Base-by-base conservation (phyloP, 2,888 invertebrate genomes). In the Rhagium mordax region DNA sequence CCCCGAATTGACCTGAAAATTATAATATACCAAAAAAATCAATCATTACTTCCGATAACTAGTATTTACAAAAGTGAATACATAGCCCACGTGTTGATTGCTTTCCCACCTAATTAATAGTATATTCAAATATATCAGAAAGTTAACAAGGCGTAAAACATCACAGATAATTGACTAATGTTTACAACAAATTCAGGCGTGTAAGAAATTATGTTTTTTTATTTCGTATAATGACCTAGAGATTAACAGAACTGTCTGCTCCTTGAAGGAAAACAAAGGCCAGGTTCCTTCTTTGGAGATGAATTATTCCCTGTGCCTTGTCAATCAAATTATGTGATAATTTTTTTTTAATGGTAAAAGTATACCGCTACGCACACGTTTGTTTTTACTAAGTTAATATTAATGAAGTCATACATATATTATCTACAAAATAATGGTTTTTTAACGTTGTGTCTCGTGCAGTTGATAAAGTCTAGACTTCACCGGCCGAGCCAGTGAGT, bases 121-220 rank as follows among this genome's bases (percentile, higher is more conserved):
- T 60, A 47, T 33, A 60, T 61, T 47, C 61, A 61, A 47, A 61
- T 61, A 18, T 47, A 27, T 48, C 8, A n/a, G 21, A 41, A 41
- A 47, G 33, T 61, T 15, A 15, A 18, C 61, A 61, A 47, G 47
- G 47, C 47, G 47, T 21, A 41, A 47, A 61, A 18, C 48, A 33
- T 33, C 33, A 29, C 29, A 18, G 59, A 15, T 59, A 59, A 33
- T 59, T 59, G 33, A n/a, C 20, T 33, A 18, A 20, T 33, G 33
- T 59, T 59, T 59, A 59, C 24, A 41, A 33, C 18, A 13, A 29
- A 59, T 16, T 8, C 15, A 18, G 59, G 15, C 33, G 33, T 33
- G 3, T 55, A 33, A 18, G 18, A 41, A 59, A 29, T 59, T 59
- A 20, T 59, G 29, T 20, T 33, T 59, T 60, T 60, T 47, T 41